Base-by-base conservation (phyloP, 1,140 invertebrate species). In the Scaptomyza montana region DNA sequence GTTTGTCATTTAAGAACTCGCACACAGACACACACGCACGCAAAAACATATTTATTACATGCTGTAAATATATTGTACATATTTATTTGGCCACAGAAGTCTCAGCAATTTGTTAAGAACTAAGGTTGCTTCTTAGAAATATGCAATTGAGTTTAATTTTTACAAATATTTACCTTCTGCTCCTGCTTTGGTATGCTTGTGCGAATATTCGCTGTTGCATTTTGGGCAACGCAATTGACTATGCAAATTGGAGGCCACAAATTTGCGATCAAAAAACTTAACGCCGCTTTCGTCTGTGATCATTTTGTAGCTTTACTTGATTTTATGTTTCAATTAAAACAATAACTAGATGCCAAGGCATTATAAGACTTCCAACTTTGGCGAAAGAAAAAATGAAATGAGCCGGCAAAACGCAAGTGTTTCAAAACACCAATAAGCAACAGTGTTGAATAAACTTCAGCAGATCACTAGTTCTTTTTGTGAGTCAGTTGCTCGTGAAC, bases 221-320 rank as follows among this genome's bases (percentile, higher is more conserved):
- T 82, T 85, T 10, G 80, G 80, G 45, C 90, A 91, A 12, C 70
- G 56, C 12, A 77, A 55, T 7, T 77, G 33, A 56, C 57, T 71
- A 6, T 64, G 66, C 47, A 86, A 75, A 33, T 81, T 74, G 0
- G 46, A 55, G 2, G 80, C 82, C 25, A 91, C 82, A 59, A 91
- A 91, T 49, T 78, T 78, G 33, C 63, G 71, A 77, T 86, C 90
- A 12, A 91, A 91, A 36, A 72, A 53, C 46, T 77, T 81, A 1
- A 72, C 39, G 7, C 60, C 51, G 13, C 65, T 64, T 9, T 73
- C 57, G 54, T 73, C 68, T 19, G 49, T 41, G 21, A 78, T 67
- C 59, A 61, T 86, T 68, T 43, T 13, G 16, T 9, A 36, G 33
- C 3, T 8, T 10, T 16, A 12, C 2, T 21, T 25, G 5, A 12